Evolutionary conservation across 2,797 vertebrate species (phyloP).

Genomic region (Alfaro cultratus): DNA sequence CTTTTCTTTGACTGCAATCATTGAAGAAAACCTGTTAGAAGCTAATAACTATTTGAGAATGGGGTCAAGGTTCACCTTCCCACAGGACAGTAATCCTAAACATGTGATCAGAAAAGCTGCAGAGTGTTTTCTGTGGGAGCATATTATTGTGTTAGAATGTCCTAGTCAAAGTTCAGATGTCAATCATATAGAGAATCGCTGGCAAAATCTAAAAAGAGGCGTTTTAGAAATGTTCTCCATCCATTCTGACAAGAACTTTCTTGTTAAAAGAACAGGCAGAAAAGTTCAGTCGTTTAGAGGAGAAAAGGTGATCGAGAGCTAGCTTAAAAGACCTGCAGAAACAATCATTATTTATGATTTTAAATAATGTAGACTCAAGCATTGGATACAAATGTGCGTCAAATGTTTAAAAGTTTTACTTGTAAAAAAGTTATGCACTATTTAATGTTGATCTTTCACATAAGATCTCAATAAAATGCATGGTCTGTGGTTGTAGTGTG

Average conservation of each 20-base stretch:
- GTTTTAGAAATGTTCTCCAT: background rate
- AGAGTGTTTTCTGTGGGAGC: background rate
- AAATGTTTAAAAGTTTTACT: background rate
- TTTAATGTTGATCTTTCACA: background rate
- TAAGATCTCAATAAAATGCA: background rate
- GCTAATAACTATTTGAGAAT: background rate
- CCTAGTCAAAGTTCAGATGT: background rate
- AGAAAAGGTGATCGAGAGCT: background rate
- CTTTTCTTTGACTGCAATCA: background rate
- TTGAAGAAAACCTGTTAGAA: background rate
- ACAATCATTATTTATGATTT: background rate
- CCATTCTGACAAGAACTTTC: background rate
- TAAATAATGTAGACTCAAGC: background rate
- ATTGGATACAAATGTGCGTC: background rate
- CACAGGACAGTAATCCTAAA: background rate
- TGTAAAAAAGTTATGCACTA: background rate
- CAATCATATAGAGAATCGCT: background rate
- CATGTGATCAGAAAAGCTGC: background rate
- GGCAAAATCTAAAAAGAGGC: background rate
- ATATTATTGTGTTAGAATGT: background rate
- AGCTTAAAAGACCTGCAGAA: background rate
- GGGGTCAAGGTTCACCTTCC: background rate
- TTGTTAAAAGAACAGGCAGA: background rate
- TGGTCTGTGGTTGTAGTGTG: background rate
- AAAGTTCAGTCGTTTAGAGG: background rate